Base-by-base conservation (phyloP, 2,888 invertebrate genomes). In the Trissolcus japonicus region DNA sequence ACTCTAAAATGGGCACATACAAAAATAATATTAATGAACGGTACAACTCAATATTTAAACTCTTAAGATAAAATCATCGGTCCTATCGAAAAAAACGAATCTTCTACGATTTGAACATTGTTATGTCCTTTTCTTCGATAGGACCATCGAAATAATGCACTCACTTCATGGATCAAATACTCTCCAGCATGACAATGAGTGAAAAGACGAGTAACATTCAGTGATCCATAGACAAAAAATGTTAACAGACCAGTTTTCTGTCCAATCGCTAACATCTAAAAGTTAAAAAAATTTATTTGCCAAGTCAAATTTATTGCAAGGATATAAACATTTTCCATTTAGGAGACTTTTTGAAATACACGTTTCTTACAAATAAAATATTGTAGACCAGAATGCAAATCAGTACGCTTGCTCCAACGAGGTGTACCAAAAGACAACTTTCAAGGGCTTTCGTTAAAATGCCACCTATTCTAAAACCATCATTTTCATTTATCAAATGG, bases 1-100 rank as follows among this genome's bases (percentile, higher is more conserved):
- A 72, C 92, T 92, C 92, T 92, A 82, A 14, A 83, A 87, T 29
- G 29, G 29, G 4, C 4, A 2, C 25, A 4, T 25, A 4, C 35
- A 9, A 1, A 35, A 16, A 46, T 46, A 17, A 17, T 48, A 1
- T 48, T 16, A 48, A 48, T 11, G 0, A 43, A 43, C 9, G 6
- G 25, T 25, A 6, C 4, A 6, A 25, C 9, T 1, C 2, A 35
- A 35, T 1, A 35, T 11, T 35, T n/a, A 21, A 51, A 14, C 16
- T 51, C 51, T 6, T 9, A 14, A 6, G 9, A 48, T 48, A 1
- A 14, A 48, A n/a, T n/a, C n/a, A n/a, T n/a, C n/a, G n/a, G n/a
- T n/a, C n/a, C n/a, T n/a, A n/a, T n/a, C n/a, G n/a, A n/a, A n/a
- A n/a, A n/a, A n/a, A n/a, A n/a, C n/a, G n/a, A n/a, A n/a, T n/a